Conservation (phyloP, 2,113 vertebrate genomes). For the Dicaeum eximium region DNA sequence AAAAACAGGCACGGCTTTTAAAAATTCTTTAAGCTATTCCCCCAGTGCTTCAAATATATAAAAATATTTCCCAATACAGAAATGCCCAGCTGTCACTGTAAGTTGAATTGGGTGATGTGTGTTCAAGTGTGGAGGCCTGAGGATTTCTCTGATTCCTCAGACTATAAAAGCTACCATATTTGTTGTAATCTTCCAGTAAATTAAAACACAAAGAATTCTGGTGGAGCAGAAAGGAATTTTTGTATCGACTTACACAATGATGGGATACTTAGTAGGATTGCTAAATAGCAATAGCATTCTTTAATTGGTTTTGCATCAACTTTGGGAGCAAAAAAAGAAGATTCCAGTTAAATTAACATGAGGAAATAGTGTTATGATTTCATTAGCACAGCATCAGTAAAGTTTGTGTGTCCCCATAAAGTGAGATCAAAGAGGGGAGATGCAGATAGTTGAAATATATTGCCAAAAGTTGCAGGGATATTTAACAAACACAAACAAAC, state of each 20-base stretch:
- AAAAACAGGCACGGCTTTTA: background rate
- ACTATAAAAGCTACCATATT: background rate
- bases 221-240: background rate
- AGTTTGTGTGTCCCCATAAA: background rate
- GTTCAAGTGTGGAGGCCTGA: background rate
- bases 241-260: background rate
- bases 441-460: background rate
- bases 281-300: background rate
- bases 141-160: background rate
- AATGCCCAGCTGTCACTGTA: background rate
- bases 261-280: background rate
- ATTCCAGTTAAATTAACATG: background rate
- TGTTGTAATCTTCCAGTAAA: background rate
- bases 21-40: background rate
- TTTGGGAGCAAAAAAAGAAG: background rate
- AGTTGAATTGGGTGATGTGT: background rate
- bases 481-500: background rate
- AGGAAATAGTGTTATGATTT: background rate
- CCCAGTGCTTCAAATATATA: background rate
- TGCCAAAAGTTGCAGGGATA: background rate
- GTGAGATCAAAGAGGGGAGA: background rate
- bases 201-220: background rate
- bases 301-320: background rate
- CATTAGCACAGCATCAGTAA: background rate
- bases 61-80: background rate